A percentile compares a stretch with the other conserved stretches of the same genome.
Conservation (phyloP, 2,888 invertebrate species). For the Thalpophila matura region DNA sequence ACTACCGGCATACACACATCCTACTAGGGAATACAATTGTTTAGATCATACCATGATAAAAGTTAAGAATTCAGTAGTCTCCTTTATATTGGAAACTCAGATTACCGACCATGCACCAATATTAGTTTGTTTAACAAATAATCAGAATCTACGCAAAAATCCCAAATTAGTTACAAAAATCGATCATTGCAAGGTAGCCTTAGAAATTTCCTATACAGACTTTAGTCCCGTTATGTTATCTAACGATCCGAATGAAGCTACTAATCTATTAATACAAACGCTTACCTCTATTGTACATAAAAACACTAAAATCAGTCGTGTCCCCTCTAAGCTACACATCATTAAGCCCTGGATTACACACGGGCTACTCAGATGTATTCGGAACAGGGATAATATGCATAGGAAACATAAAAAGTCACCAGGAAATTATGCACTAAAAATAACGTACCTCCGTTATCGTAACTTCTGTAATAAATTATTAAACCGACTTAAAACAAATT, state of each 20-base stretch:
- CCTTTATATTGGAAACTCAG: constrained; percentile 1
- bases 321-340: not conserved
- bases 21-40: not conserved
- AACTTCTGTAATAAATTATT: constrained; percentile 6
- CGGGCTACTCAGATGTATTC: not conserved
- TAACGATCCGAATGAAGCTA: not conserved
- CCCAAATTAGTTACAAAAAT: not conserved
- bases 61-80: not conserved
- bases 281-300: not conserved
- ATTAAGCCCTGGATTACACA: constrained; percentile 4
- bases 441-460: not conserved
- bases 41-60: constrained; percentile 1
- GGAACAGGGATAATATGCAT: constrained; percentile 1
- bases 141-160: not conserved
- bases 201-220: not conserved
- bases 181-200: not conserved
- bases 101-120: constrained; percentile 6
- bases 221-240: not conserved
- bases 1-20: not conserved
- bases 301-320: not conserved
- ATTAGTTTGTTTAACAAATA: not conserved
- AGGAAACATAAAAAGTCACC: not conserved
- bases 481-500: not conserved
- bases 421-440: not conserved
- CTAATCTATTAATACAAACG: not conserved